Base-by-base conservation (phyloP, 1,140 invertebrate species). In the Cherax quadricarinatus region DNA sequence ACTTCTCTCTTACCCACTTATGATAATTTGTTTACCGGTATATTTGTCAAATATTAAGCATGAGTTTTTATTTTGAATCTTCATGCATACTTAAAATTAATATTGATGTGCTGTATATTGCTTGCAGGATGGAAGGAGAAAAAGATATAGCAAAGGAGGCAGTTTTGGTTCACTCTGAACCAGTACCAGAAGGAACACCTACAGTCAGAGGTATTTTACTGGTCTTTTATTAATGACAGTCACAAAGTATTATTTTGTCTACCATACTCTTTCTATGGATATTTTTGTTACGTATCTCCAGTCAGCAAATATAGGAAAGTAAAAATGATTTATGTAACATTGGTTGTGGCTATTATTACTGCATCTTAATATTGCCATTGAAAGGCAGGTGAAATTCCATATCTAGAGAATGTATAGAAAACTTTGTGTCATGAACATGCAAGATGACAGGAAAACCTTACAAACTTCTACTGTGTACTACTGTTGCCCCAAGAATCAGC, bases 111-210 rank as follows among this genome's bases (percentile, higher is more conserved):
- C 30, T 75, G n/a, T 75, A 30, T 12, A 75, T 75, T 75, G 5
- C 70, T 75, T 75, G n/a, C 70, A 75, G 70, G 70, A 75, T 75
- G 70, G 70, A 75, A 12, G 70, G 70, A 24, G 70, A 24, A 30
- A 75, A 30, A n/a, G 86, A 87, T 62, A 53, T 78, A 24, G 12
- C 86, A 0, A 78, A 87, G 86, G 86, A 87, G 51, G 70, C 70
- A 18, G 86, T 87, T 4, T 57, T 87, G n/a, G 57, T 79, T 18
- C 66, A 53, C 21, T 87, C 86, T 18, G 86, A 87, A 30, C 70
- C 14, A 49, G 21, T 87, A 70, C 73, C 86, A 24, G 48, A 79
- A 30, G 86, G 73, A 79, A 87, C 86, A 0, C 86, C 86, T 41
- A 87, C 41, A 30, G 70, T 87, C 3, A 3, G 79, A 79, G 86